These are phyloP conservation scores for Belonocnema kinseyi DNA, from an alignment of 1,140 invertebrate genomes.

Conservation along the genomic window DNA sequence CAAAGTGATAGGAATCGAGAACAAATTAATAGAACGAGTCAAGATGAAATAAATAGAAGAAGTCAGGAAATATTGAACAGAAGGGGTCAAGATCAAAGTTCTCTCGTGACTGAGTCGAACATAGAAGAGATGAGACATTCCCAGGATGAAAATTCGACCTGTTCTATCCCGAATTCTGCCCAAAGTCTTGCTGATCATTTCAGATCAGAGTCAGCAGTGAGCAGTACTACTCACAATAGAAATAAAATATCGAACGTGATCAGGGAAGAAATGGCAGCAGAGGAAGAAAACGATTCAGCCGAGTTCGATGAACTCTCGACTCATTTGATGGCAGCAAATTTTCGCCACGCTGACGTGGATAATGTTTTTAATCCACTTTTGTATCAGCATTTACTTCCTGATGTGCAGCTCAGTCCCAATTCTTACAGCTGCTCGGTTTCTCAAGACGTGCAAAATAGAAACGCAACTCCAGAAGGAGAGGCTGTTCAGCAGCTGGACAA, in stretches of 20 bases:
- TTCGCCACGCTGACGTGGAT: slow-evolving; percentile 63
- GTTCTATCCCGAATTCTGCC: not conserved
- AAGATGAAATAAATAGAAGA: slow-evolving; percentile 1
- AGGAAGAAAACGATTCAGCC: slow-evolving; percentile 56
- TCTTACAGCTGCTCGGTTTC: slow-evolving; percentile 23
- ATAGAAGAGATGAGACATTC: not conserved
- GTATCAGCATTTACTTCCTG: slow-evolving; percentile 65
- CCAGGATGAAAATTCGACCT: not conserved
- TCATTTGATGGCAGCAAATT: slow-evolving; percentile 64
- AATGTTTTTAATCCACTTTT: slow-evolving; percentile 65
- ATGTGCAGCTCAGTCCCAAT: slow-evolving; percentile 42
- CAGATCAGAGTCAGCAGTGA: not conserved
- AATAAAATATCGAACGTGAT: slow-evolving; percentile 65
- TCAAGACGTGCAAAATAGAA: slow-evolving; percentile 36
- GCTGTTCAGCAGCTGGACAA: slow-evolving; percentile 63
- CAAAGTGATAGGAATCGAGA: slow-evolving; percentile 32
- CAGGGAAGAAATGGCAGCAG: slow-evolving; percentile 65
- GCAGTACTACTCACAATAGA: slow-evolving; percentile 36
- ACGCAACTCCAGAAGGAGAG: slow-evolving; percentile 57
- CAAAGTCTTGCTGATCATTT: not conserved
- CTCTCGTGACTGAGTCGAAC: no score
- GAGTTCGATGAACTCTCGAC: slow-evolving; percentile 65
- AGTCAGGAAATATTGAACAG: not conserved
- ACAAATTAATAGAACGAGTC: slow-evolving; percentile 35
- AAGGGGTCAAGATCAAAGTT: not conserved